phyloP scores from a whole-genome alignment of 1,140 invertebrate species.

The Bilobella aurantiaca region DNA sequence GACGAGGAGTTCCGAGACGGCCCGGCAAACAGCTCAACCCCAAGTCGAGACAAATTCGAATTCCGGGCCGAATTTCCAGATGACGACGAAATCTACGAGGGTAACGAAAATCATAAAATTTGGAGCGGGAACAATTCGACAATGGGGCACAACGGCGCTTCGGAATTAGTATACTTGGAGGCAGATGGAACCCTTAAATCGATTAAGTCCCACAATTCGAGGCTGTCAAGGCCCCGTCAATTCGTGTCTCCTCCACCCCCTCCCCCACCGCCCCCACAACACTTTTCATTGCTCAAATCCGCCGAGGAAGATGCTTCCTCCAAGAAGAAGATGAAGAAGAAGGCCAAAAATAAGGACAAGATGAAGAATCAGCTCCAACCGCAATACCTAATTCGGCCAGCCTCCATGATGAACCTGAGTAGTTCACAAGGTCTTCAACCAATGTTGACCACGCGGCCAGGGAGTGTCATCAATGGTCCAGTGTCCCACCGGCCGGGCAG shows the following conservation, averaged over 20 bases:
- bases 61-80: conserved; percentile 42
- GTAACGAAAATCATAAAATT: conserved; percentile 86
- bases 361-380: neutral
- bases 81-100: conserved; percentile 68
- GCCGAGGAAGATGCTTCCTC: conserved; percentile 39
- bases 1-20: conserved; percentile 35
- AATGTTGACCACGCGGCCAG: conserved; percentile 22
- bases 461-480: conserved; percentile 34
- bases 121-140: conserved; percentile 67
- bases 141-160: conserved; percentile 31
- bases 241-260: conserved; percentile 63
- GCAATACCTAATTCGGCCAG: conserved; percentile 32
- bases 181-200: conserved; percentile 47
- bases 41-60: conserved; percentile 26
- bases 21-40: conserved; percentile 43
- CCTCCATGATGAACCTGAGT: conserved; percentile 36
- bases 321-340: conserved; percentile 44
- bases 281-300: conserved; percentile 41
- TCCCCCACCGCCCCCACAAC: conserved; percentile 60
- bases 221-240: conserved; percentile 56
- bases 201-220: conserved; percentile 38
- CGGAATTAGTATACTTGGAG: conserved; percentile 35
- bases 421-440: conserved; percentile 27
- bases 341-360: conserved; percentile 41
- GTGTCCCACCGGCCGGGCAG: conserved; percentile 35